Evolutionary conservation across 1,140 invertebrate species (phyloP).

Genomic region (Apis mellifera): DNA sequence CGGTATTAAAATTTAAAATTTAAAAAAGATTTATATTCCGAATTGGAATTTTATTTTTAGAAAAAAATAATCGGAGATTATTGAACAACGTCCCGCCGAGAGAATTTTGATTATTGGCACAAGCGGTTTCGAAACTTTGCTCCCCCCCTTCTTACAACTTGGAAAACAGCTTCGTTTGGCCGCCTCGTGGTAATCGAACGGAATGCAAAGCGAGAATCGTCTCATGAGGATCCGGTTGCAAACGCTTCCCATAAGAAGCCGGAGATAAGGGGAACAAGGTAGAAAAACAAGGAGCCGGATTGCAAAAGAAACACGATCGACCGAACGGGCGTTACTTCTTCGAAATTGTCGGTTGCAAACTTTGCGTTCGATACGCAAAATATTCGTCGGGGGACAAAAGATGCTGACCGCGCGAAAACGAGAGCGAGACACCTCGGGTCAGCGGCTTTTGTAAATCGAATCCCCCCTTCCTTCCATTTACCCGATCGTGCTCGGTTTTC

Average conservation of each 20-base stretch:
- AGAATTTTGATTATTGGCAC: no score
- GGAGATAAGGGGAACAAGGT: slow-evolving; percentile 34
- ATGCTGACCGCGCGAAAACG: slow-evolving; percentile 29
- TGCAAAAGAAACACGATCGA: slow-evolving; percentile 25
- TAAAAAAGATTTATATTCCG: no score
- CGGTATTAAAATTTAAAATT: no score
- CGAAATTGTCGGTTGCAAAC: slow-evolving; percentile 37
- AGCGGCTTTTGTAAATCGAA: slow-evolving; percentile 52
- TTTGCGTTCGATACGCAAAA: slow-evolving; percentile 37
- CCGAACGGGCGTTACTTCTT: slow-evolving; percentile 23
- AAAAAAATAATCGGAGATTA: no score
- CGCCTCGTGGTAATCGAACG: slow-evolving; percentile 12
- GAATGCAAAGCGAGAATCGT: slow-evolving; percentile 28
- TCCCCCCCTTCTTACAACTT: no score
- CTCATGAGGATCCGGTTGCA: slow-evolving; percentile 52
- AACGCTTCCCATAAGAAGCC: slow-evolving; percentile 35
- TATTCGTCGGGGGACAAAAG: slow-evolving; percentile 4
- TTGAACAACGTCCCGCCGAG: no score
- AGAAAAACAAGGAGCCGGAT: slow-evolving; percentile 46
- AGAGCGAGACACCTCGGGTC: slow-evolving; percentile 10
- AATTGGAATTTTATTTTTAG: no score
- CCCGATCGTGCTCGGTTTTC: no score
- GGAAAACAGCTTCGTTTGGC: slow-evolving; percentile 10
- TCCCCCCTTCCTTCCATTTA: not conserved
- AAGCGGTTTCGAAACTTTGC: no score